These are phyloP conservation scores for Coleophora flavipennella DNA, from an alignment of 2,888 invertebrate species.

Conservation along the genomic window DNA sequence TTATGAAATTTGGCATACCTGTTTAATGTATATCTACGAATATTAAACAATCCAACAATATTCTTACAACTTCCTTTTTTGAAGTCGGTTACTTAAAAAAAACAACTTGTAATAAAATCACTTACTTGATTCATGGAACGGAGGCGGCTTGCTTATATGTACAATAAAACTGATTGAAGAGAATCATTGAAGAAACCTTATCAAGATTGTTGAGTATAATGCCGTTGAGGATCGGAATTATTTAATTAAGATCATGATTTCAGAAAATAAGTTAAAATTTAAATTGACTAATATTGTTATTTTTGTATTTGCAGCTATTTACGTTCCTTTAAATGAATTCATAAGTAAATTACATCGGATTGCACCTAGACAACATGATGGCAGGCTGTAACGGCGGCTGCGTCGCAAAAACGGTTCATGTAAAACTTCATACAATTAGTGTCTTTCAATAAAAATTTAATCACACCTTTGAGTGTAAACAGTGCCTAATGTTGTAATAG, in stretches of 20 bases:
- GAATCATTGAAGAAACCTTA: conserved; percentile 7
- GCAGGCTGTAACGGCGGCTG: too few species aligned
- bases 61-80: too few species aligned
- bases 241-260: conserved; percentile 4
- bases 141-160: conserved; percentile 12
- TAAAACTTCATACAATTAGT: neutral
- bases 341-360: too few species aligned
- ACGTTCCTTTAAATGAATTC: too few species aligned
- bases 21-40: too few species aligned
- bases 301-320: too few species aligned
- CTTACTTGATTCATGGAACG: conserved; percentile 15
- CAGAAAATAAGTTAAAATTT: neutral
- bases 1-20: too few species aligned
- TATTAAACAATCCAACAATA: too few species aligned
- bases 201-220: conserved; percentile 8
- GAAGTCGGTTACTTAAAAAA: neutral
- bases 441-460: conserved; percentile 3
- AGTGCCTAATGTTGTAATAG: too few species aligned
- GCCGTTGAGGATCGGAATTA: conserved; percentile 2
- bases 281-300: too few species aligned
- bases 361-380: too few species aligned
- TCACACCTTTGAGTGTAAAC: neutral
- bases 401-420: too few species aligned
- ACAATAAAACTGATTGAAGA: conserved; percentile 16
- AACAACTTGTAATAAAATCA: conserved; percentile 5